Conservation (phyloP, 2,113 vertebrate genomes). For the Mustela nigripes region DNA sequence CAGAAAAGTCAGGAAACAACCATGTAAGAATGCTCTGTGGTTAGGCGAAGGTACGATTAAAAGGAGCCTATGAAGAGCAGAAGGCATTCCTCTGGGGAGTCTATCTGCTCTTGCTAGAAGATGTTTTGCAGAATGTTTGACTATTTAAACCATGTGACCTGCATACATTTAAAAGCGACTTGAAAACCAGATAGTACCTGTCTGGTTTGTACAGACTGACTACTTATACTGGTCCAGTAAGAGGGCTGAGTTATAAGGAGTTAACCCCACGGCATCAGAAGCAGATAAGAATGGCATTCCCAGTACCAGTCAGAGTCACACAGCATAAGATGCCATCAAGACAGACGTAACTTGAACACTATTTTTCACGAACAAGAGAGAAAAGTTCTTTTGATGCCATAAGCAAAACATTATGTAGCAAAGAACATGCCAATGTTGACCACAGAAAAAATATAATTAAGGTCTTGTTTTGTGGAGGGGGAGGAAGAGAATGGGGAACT, state of each 20-base stretch:
- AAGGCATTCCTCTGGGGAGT: neutral
- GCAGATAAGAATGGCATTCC: slow-evolving; percentile 40
- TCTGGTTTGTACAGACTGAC: neutral
- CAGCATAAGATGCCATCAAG: slow-evolving; percentile 16
- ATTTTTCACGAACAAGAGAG: slow-evolving; percentile 17
- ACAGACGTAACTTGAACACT: slow-evolving; percentile 23
- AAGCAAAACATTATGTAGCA: slow-evolving; percentile 61
- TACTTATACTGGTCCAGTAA: neutral
- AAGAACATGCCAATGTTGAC: slow-evolving; percentile 54
- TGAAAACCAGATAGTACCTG: neutral
- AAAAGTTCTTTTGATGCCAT: slow-evolving; percentile 66
- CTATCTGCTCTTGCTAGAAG: neutral
- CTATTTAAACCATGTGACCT: neutral
- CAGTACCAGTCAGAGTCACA: slow-evolving; percentile 49
- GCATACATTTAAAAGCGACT: slow-evolving; percentile 42
- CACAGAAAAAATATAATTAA: slow-evolving; percentile 32
- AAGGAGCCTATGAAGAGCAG: neutral
- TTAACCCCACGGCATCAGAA: slow-evolving; percentile 26
- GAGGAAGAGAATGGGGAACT: neutral
- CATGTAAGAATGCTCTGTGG: neutral
- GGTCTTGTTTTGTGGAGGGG: slow-evolving; percentile 24
- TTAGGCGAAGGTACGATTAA: neutral
- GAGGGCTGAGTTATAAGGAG: neutral
- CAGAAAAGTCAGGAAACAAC: neutral
- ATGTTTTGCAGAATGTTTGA: neutral